Evolutionary conservation across 2,113 vertebrate genomes (phyloP).

Genomic region (Corythornis cristatus): DNA sequence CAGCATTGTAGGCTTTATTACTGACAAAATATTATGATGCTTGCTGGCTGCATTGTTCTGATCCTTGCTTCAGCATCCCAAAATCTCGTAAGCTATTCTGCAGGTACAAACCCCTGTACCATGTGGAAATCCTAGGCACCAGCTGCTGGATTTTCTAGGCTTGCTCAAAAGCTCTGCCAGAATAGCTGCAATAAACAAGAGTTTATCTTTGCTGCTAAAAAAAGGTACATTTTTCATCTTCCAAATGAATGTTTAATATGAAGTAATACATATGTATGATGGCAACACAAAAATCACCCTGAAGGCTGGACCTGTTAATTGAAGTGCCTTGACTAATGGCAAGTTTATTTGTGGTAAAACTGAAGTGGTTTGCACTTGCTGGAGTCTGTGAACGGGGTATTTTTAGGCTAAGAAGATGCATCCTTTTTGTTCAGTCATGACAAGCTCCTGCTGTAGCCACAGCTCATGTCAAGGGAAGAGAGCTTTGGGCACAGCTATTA

Average conservation of each 20-base stretch:
- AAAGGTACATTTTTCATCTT: background rate
- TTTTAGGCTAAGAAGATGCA: background rate
- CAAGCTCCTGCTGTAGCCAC: background rate
- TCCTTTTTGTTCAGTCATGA: background rate
- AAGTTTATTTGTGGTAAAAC: background rate
- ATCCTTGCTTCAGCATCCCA: background rate
- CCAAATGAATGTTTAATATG: background rate
- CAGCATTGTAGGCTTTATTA: background rate
- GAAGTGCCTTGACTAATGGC: background rate
- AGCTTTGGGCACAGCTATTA: background rate
- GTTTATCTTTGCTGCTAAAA: background rate
- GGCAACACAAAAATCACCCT: background rate
- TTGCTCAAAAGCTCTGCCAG: background rate
- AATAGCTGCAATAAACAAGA: background rate
- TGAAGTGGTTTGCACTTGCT: background rate
- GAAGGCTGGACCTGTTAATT: background rate
- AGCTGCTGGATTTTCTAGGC: background rate
- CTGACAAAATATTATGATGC: background rate
- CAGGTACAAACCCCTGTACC: background rate
- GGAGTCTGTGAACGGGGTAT: background rate
- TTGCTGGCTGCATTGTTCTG: background rate
- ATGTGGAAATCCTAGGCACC: background rate
- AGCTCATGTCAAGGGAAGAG: background rate
- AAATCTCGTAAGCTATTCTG: background rate
- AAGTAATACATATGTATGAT: background rate